Evolutionary conservation across 1,140 invertebrate species (phyloP), one percentile per base, ranked within the genome.

Genomic region (Micrasema longulum): DNA sequence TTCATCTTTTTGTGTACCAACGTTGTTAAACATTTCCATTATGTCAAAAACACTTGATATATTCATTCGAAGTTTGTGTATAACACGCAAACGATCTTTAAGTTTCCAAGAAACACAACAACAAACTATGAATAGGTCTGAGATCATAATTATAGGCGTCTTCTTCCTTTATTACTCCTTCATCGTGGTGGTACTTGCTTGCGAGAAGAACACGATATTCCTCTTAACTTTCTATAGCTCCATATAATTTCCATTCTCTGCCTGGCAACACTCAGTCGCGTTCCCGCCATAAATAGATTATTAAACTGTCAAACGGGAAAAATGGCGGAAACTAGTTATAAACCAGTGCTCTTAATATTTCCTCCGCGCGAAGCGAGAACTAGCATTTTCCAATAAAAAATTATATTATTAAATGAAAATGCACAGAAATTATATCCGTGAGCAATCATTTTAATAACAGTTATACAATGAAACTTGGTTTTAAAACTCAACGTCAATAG

Each of bases 21-120:
- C 2, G 26, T 7, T 31, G 26, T 31, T 7, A 31, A 31, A 31
- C 26, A 31, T 31, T 31, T 31, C 7, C 26, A 4, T 4, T 31
- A 7, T 31, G 26, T 31, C 26, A 31, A 31, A 31, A 31, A 31
- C 26, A 7, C 26, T 4, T 4, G 26, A 31, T 2, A 31, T 31
- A 31, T 31, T 31, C 3, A 2, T 7, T 31, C n/a, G 10, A 22
- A 48, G 47, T 20, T 48, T 16, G n/a, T 18, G 6, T 48, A 10
- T 6, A 31, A 55, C 52, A 55, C 14, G 52, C 52, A 55, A 55
- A 55, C 26, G 26, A 55, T 55, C 52, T 55, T 55, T n/a, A 23
- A 35, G 26, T 31, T 47, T 1, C 16, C 43, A n/a, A 16, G 43
- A 31, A 31, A 31, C 26, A 4, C 26, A 31, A 31, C 26, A 31